These are phyloP conservation scores for Numenius arquata DNA, from an alignment of 2,113 vertebrate species.

Conservation along the genomic window DNA sequence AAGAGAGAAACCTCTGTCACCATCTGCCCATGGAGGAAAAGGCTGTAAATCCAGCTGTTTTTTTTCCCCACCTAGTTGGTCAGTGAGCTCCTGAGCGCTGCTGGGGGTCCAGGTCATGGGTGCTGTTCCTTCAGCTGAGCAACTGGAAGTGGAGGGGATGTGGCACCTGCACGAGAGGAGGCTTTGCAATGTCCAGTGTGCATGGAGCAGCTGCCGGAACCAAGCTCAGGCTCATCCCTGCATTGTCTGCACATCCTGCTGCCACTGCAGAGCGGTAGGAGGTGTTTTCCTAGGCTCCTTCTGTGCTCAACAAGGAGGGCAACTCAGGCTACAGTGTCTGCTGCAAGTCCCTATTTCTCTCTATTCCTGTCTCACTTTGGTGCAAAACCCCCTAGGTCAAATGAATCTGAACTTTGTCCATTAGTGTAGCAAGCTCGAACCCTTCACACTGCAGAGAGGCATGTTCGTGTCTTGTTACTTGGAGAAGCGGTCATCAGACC, in stretches of 20 bases:
- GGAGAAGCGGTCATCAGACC: neutral
- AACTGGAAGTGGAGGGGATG: neutral
- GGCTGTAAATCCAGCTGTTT: neutral
- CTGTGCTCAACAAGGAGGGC: neutral
- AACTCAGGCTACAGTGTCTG: neutral
- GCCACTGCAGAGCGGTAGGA: accelerated
- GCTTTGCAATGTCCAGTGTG: neutral
- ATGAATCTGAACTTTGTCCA: neutral
- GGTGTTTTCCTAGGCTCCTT: neutral
- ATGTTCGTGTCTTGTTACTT: accelerated
- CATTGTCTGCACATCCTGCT: no score
- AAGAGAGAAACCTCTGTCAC: neutral
- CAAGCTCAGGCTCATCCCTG: neutral
- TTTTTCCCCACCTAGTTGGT: accelerated
- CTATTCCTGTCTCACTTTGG: neutral
- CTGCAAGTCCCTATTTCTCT: neutral
- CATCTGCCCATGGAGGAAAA: accelerated
- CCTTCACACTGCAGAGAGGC: neutral
- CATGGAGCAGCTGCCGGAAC: neutral
- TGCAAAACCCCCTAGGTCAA: neutral
- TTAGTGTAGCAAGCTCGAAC: neutral
- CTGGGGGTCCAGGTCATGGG: no score
- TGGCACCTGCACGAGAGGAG: neutral
- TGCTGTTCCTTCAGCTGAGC: neutral
- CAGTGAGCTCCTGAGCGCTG: neutral